A percentile compares a stretch with the other conserved stretches of the same genome.
Conservation (phyloP, 1,140 invertebrate species). For the Tetragnatha versicolor region DNA sequence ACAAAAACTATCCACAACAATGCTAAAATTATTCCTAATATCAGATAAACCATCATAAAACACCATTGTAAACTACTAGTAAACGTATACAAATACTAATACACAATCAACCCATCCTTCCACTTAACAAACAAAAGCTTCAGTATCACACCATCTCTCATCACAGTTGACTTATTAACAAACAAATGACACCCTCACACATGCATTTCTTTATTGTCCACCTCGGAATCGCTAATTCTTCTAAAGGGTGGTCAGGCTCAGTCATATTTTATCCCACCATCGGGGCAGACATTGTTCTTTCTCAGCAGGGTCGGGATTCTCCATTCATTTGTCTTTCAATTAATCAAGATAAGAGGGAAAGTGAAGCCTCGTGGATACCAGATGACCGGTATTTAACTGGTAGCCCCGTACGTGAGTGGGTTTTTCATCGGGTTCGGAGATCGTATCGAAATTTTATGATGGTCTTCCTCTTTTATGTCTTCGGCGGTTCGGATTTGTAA, state of each 20-base stretch:
- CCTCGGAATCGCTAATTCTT: too few species aligned
- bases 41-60: too few species aligned
- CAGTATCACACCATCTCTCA: too few species aligned
- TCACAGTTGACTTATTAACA: too few species aligned
- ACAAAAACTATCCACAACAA: too few species aligned
- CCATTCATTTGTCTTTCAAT: conserved; percentile 6
- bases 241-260: not conserved
- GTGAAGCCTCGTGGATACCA: not conserved
- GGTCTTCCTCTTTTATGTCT: not conserved
- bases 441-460: conserved; percentile 32
- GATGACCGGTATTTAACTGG: conserved; percentile 36
- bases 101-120: too few species aligned
- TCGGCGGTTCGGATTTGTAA: not conserved
- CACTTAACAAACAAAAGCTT: too few species aligned
- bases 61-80: too few species aligned
- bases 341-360: conserved; percentile 40
- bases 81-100: too few species aligned
- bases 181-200: too few species aligned
- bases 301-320: not conserved
- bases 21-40: too few species aligned
- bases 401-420: conserved; percentile 24
- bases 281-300: not conserved
- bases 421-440: conserved; percentile 6
- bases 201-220: too few species aligned
- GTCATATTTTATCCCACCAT: not conserved